phyloP scores from a whole-genome alignment of 2,113 vertebrate genomes.

The Spheniscus mendiculus region DNA sequence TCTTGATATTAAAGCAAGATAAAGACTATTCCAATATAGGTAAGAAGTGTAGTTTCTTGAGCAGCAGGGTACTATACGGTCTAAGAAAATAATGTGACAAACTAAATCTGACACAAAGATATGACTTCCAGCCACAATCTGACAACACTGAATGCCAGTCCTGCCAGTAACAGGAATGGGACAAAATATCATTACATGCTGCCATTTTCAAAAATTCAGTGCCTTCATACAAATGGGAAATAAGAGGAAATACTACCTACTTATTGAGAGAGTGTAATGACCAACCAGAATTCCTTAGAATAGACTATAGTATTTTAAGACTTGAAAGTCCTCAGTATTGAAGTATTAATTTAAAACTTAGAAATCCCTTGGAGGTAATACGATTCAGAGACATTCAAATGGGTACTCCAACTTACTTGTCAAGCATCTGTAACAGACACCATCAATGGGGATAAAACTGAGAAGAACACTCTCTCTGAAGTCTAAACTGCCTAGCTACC shows the following conservation, averaged over 20 bases:
- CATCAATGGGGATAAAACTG: not conserved
- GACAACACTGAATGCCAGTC: not conserved
- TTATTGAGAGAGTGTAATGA: not conserved
- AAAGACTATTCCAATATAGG: not conserved
- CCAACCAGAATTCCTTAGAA: not conserved
- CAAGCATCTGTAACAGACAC: not conserved
- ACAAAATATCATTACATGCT: not conserved
- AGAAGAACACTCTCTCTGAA: not conserved
- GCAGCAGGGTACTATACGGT: not conserved
- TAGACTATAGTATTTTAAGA: not conserved
- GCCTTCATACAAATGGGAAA: not conserved
- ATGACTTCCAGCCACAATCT: not conserved
- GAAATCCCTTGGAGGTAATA: not conserved
- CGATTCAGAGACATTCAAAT: not conserved
- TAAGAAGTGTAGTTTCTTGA: not conserved
- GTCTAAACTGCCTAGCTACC: not conserved
- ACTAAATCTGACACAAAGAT: not conserved
- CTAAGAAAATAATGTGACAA: not conserved
- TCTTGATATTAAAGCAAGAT: not conserved
- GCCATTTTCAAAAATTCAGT: not conserved
- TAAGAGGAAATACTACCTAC: not conserved
- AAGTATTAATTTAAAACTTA: not conserved
- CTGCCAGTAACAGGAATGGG: not conserved
- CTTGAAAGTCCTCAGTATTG: not conserved
- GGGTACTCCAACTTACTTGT: not conserved